Percentiles rank a stretch among this genome's conserved stretches.
Conservation (phyloP, 2,888 invertebrate species). For the Nomada hirtipes region DNA sequence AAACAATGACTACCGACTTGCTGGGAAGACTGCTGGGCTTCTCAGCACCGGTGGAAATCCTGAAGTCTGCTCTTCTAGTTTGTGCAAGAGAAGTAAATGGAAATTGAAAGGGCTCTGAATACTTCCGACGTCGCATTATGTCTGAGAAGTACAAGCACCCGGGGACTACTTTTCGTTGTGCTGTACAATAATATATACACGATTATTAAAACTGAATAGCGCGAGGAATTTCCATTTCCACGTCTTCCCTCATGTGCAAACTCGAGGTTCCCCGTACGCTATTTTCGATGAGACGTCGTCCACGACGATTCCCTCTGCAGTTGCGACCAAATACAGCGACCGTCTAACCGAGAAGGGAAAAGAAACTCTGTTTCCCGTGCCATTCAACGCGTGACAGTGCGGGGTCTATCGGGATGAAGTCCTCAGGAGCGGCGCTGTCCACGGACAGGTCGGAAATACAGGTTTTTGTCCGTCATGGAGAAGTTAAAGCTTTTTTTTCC, state of each 20-base stretch:
- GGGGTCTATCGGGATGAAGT: conserved; percentile 34
- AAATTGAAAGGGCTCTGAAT: neutral
- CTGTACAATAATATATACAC: too few species aligned
- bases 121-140: too few species aligned
- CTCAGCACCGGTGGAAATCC: neutral
- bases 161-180: neutral
- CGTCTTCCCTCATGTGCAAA: neutral
- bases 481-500: conserved; percentile 53
- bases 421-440: conserved; percentile 25
- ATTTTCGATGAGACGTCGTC: neutral
- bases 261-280: neutral
- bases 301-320: neutral
- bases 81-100: too few species aligned
- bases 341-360: neutral
- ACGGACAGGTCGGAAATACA: conserved; percentile 55
- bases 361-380: conserved; percentile 38
- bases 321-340: conserved; percentile 7
- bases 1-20: conserved; percentile 6
- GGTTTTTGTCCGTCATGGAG: conserved; percentile 51
- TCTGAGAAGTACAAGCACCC: neutral
- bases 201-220: neutral
- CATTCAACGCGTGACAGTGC: conserved; percentile 25
- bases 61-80: neutral
- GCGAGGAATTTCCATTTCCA: neutral
- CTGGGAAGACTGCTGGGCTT: neutral